These are phyloP conservation scores for Acleris holmiana DNA, from an alignment of 2,888 invertebrate species.

Conservation along the genomic window DNA sequence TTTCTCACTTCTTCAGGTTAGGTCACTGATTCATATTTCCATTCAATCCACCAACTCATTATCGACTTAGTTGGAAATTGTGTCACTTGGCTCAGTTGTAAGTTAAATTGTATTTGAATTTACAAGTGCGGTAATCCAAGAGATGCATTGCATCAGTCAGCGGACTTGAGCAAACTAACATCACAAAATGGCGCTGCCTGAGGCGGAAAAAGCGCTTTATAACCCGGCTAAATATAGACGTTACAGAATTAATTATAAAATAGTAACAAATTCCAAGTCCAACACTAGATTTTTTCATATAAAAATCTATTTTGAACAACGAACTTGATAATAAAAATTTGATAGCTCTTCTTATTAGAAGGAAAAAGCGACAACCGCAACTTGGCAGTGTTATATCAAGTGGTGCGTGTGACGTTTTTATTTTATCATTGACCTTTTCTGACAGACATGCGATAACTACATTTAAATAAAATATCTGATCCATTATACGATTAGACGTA, in stretches of 20 bases:
- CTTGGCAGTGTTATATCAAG: not conserved
- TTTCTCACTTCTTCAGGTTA: conserved; percentile 16
- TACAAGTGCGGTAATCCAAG: conserved; percentile 52
- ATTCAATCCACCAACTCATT: not conserved
- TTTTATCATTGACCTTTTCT: conserved; percentile 13
- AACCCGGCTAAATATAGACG: conserved; percentile 55
- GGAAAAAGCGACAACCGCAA: not conserved
- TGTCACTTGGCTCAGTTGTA: conserved; percentile 6
- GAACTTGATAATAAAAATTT: too few relatives aligned
- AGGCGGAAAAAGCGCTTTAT: conserved; percentile 76
- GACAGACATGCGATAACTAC: conserved; percentile 22
- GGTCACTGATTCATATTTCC: conserved; percentile 4
- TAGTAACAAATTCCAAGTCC: not conserved
- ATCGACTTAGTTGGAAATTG: not conserved
- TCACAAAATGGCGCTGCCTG: conserved; percentile 80
- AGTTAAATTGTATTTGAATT: conserved; percentile 28
- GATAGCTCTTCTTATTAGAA: not conserved
- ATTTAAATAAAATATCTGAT: not conserved
- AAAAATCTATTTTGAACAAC: too few relatives aligned
- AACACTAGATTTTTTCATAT: not conserved
- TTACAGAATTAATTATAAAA: not conserved
- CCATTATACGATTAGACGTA: not conserved
- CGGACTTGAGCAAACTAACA: conserved; percentile 63
- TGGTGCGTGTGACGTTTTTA: conserved; percentile 4
- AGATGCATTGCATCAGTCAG: conserved; percentile 74